Percentiles rank a stretch among this genome's conserved stretches.
These are phyloP conservation scores for Drosophila recens DNA, from an alignment of 2,888 invertebrate species.

Conservation along the genomic window DNA sequence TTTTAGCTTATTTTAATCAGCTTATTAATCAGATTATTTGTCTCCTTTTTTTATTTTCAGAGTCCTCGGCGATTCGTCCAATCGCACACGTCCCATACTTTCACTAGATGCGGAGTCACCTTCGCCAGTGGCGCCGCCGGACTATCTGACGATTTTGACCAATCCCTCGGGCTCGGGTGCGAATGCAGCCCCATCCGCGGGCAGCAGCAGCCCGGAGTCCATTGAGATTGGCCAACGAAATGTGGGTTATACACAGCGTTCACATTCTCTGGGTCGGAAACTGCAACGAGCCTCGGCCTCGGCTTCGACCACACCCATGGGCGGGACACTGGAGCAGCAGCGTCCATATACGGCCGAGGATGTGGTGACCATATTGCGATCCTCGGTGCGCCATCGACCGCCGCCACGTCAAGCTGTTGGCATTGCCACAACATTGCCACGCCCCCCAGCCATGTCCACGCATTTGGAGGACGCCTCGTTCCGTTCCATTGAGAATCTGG, in stretches of 20 bases:
- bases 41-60: slow-evolving; percentile 36
- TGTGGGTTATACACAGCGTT: slow-evolving; percentile 67
- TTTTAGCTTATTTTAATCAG: no score
- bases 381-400: slow-evolving; percentile 73
- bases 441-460: slow-evolving; percentile 66
- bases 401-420: slow-evolving; percentile 32
- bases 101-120: slow-evolving; percentile 66
- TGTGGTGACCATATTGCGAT: slow-evolving; percentile 83
- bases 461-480: slow-evolving; percentile 73
- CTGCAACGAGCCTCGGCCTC: slow-evolving; percentile 42
- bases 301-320: slow-evolving; percentile 18
- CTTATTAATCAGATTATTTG: not conserved
- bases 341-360: slow-evolving; percentile 82
- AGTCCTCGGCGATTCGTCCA: slow-evolving; percentile 71
- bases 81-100: slow-evolving; percentile 68
- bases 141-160: slow-evolving; percentile 75
- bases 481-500: slow-evolving; percentile 83
- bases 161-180: slow-evolving; percentile 60
- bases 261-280: slow-evolving; percentile 78
- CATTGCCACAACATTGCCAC: slow-evolving; percentile 59
- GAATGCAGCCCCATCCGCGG: slow-evolving; percentile 8
- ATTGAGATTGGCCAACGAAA: slow-evolving; percentile 75
- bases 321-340: slow-evolving; percentile 43
- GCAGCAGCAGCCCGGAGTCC: slow-evolving; percentile 65
- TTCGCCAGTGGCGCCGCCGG: slow-evolving; percentile 76